These are phyloP conservation scores for Acrobasis repandana DNA, from an alignment of 2,888 invertebrate genomes.

Conservation along the genomic window DNA sequence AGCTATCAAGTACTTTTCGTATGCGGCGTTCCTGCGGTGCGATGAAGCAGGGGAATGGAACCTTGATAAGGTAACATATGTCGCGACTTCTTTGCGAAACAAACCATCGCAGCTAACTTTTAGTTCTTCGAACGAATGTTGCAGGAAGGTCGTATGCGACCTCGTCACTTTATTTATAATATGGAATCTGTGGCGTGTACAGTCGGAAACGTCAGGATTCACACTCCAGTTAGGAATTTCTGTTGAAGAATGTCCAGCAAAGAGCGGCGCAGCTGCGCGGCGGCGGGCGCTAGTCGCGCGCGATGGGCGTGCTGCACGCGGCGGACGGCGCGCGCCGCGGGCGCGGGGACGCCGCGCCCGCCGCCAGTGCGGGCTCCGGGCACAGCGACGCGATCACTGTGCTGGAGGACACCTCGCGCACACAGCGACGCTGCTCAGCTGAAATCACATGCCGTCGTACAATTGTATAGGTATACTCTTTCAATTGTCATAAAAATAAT, in stretches of 20 bases:
- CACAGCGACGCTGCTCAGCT: slow-evolving; percentile 78
- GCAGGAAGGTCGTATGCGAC: too few species aligned
- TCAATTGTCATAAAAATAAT: too few species aligned
- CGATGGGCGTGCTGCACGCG: slow-evolving; percentile 74
- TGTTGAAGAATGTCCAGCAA: slow-evolving; percentile 12
- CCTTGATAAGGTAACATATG: too few species aligned
- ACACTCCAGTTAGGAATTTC: background rate
- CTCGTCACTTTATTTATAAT: background rate
- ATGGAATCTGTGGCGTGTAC: background rate
- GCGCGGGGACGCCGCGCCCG: slow-evolving; percentile 44
- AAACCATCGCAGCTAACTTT: too few species aligned
- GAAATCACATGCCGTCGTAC: slow-evolving; percentile 26
- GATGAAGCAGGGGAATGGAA: too few species aligned
- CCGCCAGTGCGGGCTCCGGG: slow-evolving; percentile 33
- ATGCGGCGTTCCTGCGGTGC: too few species aligned
- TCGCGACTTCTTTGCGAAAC: too few species aligned
- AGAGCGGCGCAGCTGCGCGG: slow-evolving; percentile 14
- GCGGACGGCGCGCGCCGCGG: slow-evolving; percentile 40
- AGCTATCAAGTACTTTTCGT: too few species aligned
- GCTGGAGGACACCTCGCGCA: slow-evolving; percentile 72
- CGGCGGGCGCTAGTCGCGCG: slow-evolving; percentile 51
- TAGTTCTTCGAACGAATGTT: too few species aligned
- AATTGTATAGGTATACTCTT: too few species aligned
- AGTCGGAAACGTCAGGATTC: background rate
- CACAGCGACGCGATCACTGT: slow-evolving; percentile 64